Base-by-base conservation (phyloP, 2,113 vertebrate species). In the Excalfactoria chinensis region DNA sequence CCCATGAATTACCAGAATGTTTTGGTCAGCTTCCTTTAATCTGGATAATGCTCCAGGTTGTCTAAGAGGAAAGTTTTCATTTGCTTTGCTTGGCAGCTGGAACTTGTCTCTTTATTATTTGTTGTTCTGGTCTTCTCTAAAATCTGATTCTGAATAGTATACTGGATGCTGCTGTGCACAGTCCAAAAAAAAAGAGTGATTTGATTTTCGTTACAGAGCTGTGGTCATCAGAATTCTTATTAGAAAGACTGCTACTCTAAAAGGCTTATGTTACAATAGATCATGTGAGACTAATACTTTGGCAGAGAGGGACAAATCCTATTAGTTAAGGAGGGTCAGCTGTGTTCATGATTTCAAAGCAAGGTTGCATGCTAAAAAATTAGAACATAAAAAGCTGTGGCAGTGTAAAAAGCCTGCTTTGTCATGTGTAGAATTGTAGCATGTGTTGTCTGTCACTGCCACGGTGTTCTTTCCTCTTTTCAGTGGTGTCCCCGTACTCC, bases 401-500 rank as follows among this genome's bases (percentile, higher is more conserved):
- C 30, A n/a, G 32, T 9, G 30, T 18, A 30, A 74, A 72, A 7
- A 4, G 4, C 5, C 21, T 53, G 51, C 28, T 28, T 83, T 0
- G 0, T 41, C 64, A 13, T 58, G 7, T 19, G 22, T 19, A 32
- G 71, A 88, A 62, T 4, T 84, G 59, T 73, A 34, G 34, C 25
- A 18, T 59, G 48, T 32, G 32, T 58, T n/a, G 55, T 58, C 30
- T 56, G 55, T n/a, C 21, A 63, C 0, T 53, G 14, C 40, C 11
- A 22, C 40, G 6, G 67, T 55, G 17, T 88, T 84, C 30, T 93
- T 26, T 92, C 93, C 94, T 89, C 63, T 88, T 63, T 97, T 48
- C 96, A 99, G 99, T 99, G 90, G 84, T 99, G 69, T 99, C 99
- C 73, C 98, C 99, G 35, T 98, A 99, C 95, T 99, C 98, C 95